A percentile compares a stretch with the other conserved stretches of the same genome.
phyloP scores from a whole-genome alignment of 1,140 invertebrate genomes.

The Littorina saxatilis region DNA sequence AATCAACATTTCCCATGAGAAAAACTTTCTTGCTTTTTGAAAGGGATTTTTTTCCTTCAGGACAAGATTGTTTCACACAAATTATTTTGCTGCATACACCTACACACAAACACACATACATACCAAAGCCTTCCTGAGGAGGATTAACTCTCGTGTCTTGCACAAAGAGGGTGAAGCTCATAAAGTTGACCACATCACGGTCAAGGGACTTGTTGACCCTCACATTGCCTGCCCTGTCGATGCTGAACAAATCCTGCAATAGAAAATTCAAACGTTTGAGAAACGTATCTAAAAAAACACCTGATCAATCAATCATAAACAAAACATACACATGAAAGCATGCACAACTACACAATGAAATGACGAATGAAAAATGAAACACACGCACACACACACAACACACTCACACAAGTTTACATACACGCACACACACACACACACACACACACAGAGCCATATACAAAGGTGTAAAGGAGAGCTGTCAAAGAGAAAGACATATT shows the following conservation, averaged over 20 bases:
- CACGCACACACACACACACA: neutral
- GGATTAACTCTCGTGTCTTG: constrained; percentile 85
- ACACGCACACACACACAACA: neutral
- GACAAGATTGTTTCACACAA: too few species aligned
- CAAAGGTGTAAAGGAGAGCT: too few species aligned
- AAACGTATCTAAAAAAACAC: neutral
- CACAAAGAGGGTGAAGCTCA: constrained; percentile 87
- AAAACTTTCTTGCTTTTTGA: too few species aligned
- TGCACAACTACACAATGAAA: too few species aligned
- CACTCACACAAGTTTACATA: neutral
- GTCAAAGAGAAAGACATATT: neutral
- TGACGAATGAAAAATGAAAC: too few species aligned
- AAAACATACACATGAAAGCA: too few species aligned
- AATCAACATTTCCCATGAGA: too few species aligned
- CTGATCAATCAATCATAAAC: neutral
- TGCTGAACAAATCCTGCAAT: constrained; percentile 57
- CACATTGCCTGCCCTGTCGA: constrained; percentile 82
- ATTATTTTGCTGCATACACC: too few species aligned
- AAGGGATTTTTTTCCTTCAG: too few species aligned
- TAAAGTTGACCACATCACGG: constrained; percentile 83
- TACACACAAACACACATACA: constrained; percentile 58
- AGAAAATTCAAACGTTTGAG: neutral
- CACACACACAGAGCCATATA: too few species aligned
- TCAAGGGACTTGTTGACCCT: constrained; percentile 82
- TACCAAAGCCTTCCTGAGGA: constrained; percentile 85